Base-by-base conservation (phyloP, 2,797 vertebrate species). In the Forpus xanthops region DNA sequence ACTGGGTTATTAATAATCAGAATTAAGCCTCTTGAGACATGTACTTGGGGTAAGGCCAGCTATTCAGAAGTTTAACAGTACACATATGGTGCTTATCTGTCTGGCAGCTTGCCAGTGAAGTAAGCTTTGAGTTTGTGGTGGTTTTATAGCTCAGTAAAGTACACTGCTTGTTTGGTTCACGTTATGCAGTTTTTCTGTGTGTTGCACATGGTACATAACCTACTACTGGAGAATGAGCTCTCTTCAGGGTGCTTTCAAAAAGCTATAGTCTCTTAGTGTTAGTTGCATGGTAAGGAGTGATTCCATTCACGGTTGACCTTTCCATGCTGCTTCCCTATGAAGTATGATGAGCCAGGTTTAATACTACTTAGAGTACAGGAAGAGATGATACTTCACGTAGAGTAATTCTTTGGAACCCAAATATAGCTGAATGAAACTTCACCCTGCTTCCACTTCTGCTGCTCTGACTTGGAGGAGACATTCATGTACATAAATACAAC, bases 371-470 rank as follows among this genome's bases (percentile, higher is more conserved):
- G 65, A 82, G 44, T 41, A 53, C 81, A 94, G 70, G 62, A 87
- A 74, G 90, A 95, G 79, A 30, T 70, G 58, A 14, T 73, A 62
- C 87, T 87, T 84, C 66, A 83, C 61, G 62, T 67, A 31, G 50
- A 72, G 39, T 96, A 91, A 31, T 65, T 60, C 37, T 61, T 37
- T 56, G 56, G 75, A 75, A 75, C 58, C 58, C 89, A 93, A 88
- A 78, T 80, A 86, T 53, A 91, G 70, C 76, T 90, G 89, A 91
- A 91, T 88, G 79, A 92, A 94, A 92, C 62, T 66, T 96, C 82
- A 92, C 66, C 30, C 76, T 93, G 53, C 55, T 31, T 96, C 68
- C 3, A 5, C 49, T 85, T 31, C 68, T 87, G 76, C 42, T 10
- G 1, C 72, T 89, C 82, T 89, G 70, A 71, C 79, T 89, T 72